Conservation (phyloP, 2,888 invertebrate species). For the Trimorus sp. region DNA sequence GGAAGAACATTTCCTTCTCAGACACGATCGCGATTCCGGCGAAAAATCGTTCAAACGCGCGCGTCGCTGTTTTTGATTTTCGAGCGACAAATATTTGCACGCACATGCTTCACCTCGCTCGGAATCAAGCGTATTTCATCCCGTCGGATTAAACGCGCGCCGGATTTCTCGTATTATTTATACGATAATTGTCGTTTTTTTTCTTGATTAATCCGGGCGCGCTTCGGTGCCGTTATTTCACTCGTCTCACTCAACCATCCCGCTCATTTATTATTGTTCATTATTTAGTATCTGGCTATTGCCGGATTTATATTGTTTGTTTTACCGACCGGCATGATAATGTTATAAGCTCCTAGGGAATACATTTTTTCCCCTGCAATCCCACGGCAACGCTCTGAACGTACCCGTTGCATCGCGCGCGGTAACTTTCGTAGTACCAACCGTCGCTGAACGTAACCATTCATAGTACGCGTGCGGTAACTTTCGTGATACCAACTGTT, state of each 20-base stretch:
- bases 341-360: too few relatives aligned
- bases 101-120: conserved; percentile 24
- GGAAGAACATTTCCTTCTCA: conserved; percentile 40
- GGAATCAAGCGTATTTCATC: conserved; percentile 31
- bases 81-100: conserved; percentile 19
- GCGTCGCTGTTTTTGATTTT: conserved; percentile 8
- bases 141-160: conserved; percentile 33
- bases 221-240: conserved; percentile 44
- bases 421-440: too few relatives aligned
- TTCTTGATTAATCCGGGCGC: conserved; percentile 40
- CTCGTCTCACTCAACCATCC: conserved; percentile 44
- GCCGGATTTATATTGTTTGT: too few relatives aligned
- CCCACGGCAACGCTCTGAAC: too few relatives aligned
- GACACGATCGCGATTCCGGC: too few relatives aligned
- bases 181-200: conserved; percentile 44
- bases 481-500: too few relatives aligned
- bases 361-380: too few relatives aligned
- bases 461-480: too few relatives aligned
- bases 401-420: too few relatives aligned
- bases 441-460: too few relatives aligned
- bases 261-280: conserved; percentile 42
- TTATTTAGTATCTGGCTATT: conserved; percentile 18
- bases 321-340: too few relatives aligned
- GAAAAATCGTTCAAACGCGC: background rate
- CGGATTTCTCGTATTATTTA: conserved; percentile 38